Evolutionary conservation across 2,888 invertebrate genomes (phyloP).

Genomic region (Tipula unca): DNA sequence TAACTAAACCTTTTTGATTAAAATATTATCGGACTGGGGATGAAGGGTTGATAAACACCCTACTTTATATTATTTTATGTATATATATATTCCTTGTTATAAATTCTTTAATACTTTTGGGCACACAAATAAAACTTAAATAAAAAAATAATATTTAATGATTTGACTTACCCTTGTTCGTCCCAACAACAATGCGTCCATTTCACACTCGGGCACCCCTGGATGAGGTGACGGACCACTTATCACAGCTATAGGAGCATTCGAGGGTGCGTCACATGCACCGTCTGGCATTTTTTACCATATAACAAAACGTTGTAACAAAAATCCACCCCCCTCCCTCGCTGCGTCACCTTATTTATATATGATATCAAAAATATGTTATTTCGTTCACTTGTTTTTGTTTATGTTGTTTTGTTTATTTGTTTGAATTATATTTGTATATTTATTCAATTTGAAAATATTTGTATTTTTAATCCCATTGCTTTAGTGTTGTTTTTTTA

Average conservation of each 20-base stretch:
- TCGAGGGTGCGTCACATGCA: constrained; percentile 43
- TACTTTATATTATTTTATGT: neutral
- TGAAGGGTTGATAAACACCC: neutral
- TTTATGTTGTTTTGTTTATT: neutral
- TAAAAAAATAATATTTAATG: constrained; percentile 23
- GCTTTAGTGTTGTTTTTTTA: neutral
- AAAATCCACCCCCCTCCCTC: neutral
- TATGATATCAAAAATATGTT: neutral
- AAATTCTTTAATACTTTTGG: neutral
- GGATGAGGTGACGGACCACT: constrained; percentile 34
- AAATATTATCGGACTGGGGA: neutral
- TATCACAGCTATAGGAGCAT: constrained; percentile 49
- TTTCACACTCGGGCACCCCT: constrained; percentile 55
- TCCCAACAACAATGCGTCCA: constrained; percentile 69
- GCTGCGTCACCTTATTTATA: neutral
- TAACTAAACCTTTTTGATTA: neutral
- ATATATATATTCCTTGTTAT: neutral
- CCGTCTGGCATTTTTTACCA: constrained; percentile 24
- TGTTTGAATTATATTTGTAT: no score
- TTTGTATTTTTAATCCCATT: neutral
- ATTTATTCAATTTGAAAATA: neutral
- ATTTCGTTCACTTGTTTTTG: neutral
- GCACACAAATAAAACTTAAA: constrained; percentile 1
- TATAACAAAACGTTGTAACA: neutral
- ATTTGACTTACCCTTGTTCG: constrained; percentile 64